These are phyloP conservation scores for Atethmia centrago DNA, from an alignment of 2,888 invertebrate species.

Conservation along the genomic window DNA sequence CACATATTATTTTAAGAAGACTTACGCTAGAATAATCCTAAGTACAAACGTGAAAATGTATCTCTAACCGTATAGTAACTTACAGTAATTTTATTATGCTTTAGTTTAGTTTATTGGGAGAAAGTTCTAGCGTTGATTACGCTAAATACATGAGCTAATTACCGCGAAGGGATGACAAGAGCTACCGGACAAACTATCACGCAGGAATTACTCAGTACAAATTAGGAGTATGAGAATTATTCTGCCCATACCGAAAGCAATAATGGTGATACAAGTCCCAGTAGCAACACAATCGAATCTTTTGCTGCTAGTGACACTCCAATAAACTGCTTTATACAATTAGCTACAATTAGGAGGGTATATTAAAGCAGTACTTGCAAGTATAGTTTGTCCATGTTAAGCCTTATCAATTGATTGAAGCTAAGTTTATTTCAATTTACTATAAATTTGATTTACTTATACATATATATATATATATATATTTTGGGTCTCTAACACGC, in stretches of 20 bases:
- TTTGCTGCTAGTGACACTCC: not conserved
- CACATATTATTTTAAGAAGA: slow-evolving; percentile 69
- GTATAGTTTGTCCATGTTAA: slow-evolving; percentile 39
- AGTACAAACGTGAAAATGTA: slow-evolving; percentile 84
- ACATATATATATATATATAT: too few relatives aligned
- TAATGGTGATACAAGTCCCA: slow-evolving; percentile 8
- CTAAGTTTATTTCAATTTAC: slow-evolving; percentile 62
- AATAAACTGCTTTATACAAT: slow-evolving; percentile 16
- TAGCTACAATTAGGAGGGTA: slow-evolving; percentile 14
- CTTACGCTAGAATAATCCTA: slow-evolving; percentile 80
- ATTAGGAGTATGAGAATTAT: slow-evolving; percentile 20
- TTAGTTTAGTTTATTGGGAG: slow-evolving; percentile 70
- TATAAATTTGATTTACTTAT: slow-evolving; percentile 68
- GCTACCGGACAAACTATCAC: slow-evolving; percentile 42
- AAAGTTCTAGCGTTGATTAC: slow-evolving; percentile 70
- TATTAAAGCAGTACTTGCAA: slow-evolving; percentile 17
- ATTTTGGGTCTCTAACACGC: slow-evolving; percentile 69
- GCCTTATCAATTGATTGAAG: slow-evolving; percentile 37
- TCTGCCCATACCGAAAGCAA: slow-evolving; percentile 29
- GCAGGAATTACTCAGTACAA: slow-evolving; percentile 19
- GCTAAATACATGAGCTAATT: slow-evolving; percentile 63
- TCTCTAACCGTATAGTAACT: slow-evolving; percentile 74
- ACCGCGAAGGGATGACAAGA: slow-evolving; percentile 52
- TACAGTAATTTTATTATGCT: slow-evolving; percentile 75
- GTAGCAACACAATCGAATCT: slow-evolving; percentile 16